phyloP scores from a whole-genome alignment of 2,113 vertebrate species.

The Dromas ardeola region DNA sequence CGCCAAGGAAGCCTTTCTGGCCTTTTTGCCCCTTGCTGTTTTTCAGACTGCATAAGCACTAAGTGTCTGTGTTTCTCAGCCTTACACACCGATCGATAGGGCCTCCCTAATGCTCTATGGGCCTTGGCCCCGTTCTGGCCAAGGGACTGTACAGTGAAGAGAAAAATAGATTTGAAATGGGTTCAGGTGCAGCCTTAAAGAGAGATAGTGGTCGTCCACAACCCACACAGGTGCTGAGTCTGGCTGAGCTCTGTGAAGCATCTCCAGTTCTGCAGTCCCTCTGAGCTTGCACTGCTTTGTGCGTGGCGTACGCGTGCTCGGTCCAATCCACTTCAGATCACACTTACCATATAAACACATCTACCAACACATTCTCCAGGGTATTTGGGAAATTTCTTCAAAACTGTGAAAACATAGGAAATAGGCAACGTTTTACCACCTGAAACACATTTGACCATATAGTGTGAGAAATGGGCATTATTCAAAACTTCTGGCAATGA shows the following conservation, averaged over 20 bases:
- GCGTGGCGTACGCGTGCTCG: rapidly evolving
- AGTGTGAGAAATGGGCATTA: background rate
- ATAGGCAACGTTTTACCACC: background rate
- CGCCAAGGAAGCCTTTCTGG: background rate
- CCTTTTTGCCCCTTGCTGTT: background rate
- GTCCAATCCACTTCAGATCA: background rate
- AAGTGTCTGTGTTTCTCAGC: background rate
- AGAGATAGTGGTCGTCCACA: background rate
- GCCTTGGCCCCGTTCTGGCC: background rate
- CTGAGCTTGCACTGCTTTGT: background rate
- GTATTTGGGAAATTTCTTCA: background rate
- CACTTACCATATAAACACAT: background rate
- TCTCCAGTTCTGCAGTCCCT: background rate
- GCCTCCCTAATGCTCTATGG: background rate
- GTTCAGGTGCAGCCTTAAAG: background rate
- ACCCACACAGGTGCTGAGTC: background rate
- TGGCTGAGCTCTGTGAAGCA: background rate
- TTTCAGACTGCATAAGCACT: background rate
- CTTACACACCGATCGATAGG: background rate
- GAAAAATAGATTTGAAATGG: background rate
- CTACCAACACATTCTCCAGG: background rate
- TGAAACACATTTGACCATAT: background rate
- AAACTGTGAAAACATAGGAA: background rate
- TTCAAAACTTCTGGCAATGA: background rate
- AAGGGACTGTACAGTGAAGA: background rate